Base-by-base conservation (phyloP, 2,888 invertebrate species). In the Macropis europaea region DNA sequence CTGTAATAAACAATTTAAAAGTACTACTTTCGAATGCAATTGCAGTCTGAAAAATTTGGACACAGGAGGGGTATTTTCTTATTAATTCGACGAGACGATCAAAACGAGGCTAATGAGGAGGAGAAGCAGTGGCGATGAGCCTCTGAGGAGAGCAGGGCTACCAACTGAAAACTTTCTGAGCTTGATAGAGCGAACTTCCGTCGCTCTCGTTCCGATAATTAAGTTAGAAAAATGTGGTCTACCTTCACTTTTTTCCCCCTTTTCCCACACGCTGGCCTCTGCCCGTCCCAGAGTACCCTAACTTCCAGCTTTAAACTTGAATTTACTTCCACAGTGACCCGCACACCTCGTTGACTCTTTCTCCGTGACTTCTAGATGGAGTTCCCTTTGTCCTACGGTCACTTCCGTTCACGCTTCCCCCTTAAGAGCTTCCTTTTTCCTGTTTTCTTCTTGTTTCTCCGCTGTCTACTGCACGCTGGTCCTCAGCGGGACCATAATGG, bases 171-270 rank as follows among this genome's bases (percentile, higher is more conserved):
- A 84, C 75, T 84, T 84, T 82, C 56, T 60, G 64, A 43, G 53
- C 62, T 67, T 67, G 78, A 78, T 81, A 77, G 81, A 62, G 26
- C 67, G 69, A 80, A 80, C 81, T 80, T 61, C 42, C 72, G 59
- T 56, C 72, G 69, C 57, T 70, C 77, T 76, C 79, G 75, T 82
- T 76, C 78, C 75, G 82, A 87, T 87, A 87, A 87, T 87, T 86
- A 87, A 87, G 83, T 87, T 86, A 82, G 82, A 84, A 87, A 87
- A 87, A 87, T 85, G 83, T 79, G 82, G 78, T 74, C 79, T 56
- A 67, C 69, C 62, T 54, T 76, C 26, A 28, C 7, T 43, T 50
- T 40, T 24, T 32, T 50, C 45, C 48, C 40, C 26, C 38, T 48
- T 52, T 56, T 36, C 19, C 30, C 54, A 36, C 45, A 43, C 36